Base-by-base conservation (phyloP, 2,113 vertebrate genomes). In the Henicopernis longicauda region DNA sequence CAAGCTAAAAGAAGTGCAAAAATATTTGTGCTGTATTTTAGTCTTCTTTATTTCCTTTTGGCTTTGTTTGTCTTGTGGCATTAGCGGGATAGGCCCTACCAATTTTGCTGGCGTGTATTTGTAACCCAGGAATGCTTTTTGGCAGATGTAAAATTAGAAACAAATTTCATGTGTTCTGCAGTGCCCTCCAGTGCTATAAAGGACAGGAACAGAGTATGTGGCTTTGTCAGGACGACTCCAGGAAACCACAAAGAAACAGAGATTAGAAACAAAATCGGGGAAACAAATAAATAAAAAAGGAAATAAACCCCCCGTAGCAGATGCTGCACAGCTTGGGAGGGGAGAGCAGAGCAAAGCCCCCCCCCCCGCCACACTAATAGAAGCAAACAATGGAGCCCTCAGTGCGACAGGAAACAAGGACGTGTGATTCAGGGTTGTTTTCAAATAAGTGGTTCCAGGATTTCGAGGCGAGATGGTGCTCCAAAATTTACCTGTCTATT, bases 121-220 rank as follows among this genome's bases (percentile, higher is more conserved):
- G 98, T 98, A 98, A 97, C 97, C 97, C 96, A 95, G 97, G 97
- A 98, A 98, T 98, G 95, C 97, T 96, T 96, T 97, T 96, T 97
- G 98, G 98, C 98, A 98, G 98, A 98, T 95, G 96, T 98, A 98
- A 99, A 99, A 99, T 99, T 99, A 98, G 99, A 99, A 98, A 99
- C 99, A 99, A 99, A 99, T 99, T 99, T 98, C 96, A 97, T 98
- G 98, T 98, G 98, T 98, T 98, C 98, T 98, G 97, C 86, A 96
- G 95, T 98, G 98, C 98, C 98, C 98, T 98, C 98, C 97, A 88
- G 97, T 97, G 95, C 98, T 98, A 96, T 95, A 97, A 95, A 98
- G 98, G 98, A 98, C 98, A 98, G 98, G 97, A 98, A 98, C 96
- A 97, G 95, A 97, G 91, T 90, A 25, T 86, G 91, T 97, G 97